Evolutionary conservation across 2,797 vertebrate species (phyloP).

Genomic region (Luscinia luscinia): DNA sequence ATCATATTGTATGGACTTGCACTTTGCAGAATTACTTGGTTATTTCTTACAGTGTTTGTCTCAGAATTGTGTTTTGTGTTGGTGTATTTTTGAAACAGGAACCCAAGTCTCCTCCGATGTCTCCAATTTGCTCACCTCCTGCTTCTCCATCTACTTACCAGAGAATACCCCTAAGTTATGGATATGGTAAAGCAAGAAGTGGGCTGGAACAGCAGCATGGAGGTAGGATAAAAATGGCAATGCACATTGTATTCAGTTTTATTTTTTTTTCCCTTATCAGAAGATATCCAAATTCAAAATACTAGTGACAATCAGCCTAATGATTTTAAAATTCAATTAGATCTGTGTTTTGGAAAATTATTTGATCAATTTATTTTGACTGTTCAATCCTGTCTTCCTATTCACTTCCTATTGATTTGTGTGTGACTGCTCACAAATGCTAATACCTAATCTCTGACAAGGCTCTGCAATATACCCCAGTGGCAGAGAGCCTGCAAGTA

Average conservation of each 20-base stretch:
- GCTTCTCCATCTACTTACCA: constrained; percentile 84
- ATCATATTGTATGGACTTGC: accelerated
- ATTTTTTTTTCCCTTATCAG: neutral
- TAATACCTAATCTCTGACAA: neutral
- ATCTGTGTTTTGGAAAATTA: constrained; percentile 18
- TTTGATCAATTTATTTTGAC: constrained; percentile 12
- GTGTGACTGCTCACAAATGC: constrained; percentile 27
- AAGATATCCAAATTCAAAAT: constrained; percentile 17
- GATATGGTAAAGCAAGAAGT: constrained; percentile 82
- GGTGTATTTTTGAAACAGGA: constrained; percentile 80
- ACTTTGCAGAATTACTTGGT: neutral
- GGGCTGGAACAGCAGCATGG: constrained; percentile 80
- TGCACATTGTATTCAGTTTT: neutral
- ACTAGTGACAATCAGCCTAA: neutral
- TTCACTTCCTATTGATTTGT: constrained; percentile 14
- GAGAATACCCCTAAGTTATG: constrained; percentile 76
- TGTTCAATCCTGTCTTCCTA: constrained; percentile 10
- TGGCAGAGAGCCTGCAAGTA: neutral
- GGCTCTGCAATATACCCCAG: neutral
- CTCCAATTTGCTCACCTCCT: constrained; percentile 85
- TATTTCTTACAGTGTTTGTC: neutral
- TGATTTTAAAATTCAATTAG: constrained; percentile 56
- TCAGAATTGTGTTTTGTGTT: constrained; percentile 55
- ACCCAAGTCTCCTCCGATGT: constrained; percentile 80
- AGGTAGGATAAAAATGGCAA: constrained; percentile 74